Evolutionary conservation across 2,113 vertebrate genomes (phyloP).

Genomic region (Pimephales promelas): DNA sequence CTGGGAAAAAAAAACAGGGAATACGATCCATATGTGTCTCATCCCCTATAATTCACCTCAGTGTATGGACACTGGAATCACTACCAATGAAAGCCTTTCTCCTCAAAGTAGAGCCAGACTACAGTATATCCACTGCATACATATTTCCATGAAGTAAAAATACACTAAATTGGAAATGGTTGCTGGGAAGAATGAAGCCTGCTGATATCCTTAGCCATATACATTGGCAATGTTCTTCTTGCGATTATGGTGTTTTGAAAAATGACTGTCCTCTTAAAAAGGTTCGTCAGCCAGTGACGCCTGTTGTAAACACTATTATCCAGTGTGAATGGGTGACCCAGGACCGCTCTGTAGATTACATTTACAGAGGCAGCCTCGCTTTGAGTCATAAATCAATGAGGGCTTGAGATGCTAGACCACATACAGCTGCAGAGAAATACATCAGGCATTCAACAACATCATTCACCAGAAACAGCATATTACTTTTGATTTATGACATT

Average conservation of each 20-base stretch:
- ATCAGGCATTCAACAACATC: background rate
- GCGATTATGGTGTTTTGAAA: conserved; percentile 21
- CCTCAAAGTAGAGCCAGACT: background rate
- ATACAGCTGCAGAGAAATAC: background rate
- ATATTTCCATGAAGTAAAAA: conserved; percentile 1
- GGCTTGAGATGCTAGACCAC: background rate
- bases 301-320: conserved; percentile 39
- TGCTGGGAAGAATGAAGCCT: background rate
- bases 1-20: background rate
- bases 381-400: conserved; percentile 23
- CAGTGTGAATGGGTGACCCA: conserved; percentile 20
- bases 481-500: background rate
- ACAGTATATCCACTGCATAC: background rate
- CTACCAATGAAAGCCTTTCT: background rate
- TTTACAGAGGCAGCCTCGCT: background rate
- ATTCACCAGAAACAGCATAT: background rate
- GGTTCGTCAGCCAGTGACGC: background rate
- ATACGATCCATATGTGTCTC: background rate
- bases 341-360: background rate
- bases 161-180: background rate
- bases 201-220: background rate
- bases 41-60: background rate
- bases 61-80: background rate
- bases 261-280: conserved; percentile 1
- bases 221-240: background rate